A percentile compares a stretch with the other conserved stretches of the same genome.
Conservation (phyloP, 1,140 invertebrate genomes). For the Coenobita brevimanus region DNA sequence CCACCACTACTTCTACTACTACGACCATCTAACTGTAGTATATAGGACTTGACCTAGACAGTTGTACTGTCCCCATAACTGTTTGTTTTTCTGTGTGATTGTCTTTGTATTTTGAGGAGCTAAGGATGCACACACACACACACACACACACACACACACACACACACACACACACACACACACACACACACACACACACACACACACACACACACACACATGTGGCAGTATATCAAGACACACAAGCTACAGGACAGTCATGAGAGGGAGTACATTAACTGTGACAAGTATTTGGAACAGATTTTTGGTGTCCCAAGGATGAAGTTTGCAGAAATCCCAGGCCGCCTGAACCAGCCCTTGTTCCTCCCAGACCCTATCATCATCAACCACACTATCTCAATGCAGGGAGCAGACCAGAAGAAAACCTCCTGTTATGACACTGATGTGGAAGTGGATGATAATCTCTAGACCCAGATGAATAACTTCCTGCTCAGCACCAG, state of each 20-base stretch:
- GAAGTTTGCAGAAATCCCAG: slow-evolving; percentile 99
- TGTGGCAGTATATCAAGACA: slow-evolving; percentile 99
- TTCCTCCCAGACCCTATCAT: slow-evolving; percentile 99
- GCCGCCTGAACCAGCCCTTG: slow-evolving; percentile 93
- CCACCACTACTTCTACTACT: no score
- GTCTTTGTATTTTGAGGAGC: no score
- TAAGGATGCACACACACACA: slow-evolving; percentile 98
- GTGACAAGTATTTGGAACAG: slow-evolving; percentile 97
- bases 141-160: slow-evolving; percentile 98
- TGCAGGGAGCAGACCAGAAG: slow-evolving; percentile 93
- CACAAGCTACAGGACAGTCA: slow-evolving; percentile 90
- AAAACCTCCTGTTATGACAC: slow-evolving; percentile 99
- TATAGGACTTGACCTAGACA: no score
- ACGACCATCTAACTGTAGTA: no score
- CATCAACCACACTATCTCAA: slow-evolving; percentile 97
- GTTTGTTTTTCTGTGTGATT: no score
- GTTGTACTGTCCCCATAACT: no score
- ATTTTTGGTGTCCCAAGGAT: slow-evolving; percentile 95
- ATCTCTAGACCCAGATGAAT: slow-evolving; percentile 95
- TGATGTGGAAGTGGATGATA: slow-evolving; percentile 92
- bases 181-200: slow-evolving; percentile 98
- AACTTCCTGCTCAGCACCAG: slow-evolving; percentile 97
- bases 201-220: slow-evolving; percentile 96
- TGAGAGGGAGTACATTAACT: slow-evolving; percentile 96
- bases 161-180: slow-evolving; percentile 91